Conservation (phyloP, 2,888 invertebrate species). For the Amphipoea lucens region DNA sequence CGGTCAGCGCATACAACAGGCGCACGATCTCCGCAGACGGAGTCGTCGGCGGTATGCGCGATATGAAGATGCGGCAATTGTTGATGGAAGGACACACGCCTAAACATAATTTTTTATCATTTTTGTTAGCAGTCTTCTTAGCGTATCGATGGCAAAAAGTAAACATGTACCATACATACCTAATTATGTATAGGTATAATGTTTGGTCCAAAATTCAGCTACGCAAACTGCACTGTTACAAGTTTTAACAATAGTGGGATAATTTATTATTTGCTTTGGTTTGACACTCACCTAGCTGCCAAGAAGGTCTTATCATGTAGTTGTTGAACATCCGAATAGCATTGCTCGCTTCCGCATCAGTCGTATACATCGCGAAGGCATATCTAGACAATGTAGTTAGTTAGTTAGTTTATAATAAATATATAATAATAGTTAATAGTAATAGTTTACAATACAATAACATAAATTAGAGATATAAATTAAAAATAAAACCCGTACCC, state of each 20-base stretch:
- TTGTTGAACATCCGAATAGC: conserved; percentile 92
- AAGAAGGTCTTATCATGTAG: conserved; percentile 92
- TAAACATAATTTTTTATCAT: conserved; percentile 54
- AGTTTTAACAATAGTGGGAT: background rate
- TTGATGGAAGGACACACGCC: conserved; percentile 94
- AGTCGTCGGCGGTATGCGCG: conserved; percentile 90
- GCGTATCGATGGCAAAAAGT: background rate
- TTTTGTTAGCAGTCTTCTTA: background rate
- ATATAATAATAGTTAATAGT: no score
- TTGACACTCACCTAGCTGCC: conserved; percentile 87
- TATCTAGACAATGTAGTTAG: conserved; percentile 84
- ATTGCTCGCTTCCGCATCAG: conserved; percentile 90
- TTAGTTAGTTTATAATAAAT: no score
- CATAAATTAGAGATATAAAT: background rate
- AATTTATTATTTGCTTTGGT: background rate
- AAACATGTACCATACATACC: no score
- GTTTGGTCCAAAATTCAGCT: background rate
- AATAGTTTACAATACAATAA: background rate
- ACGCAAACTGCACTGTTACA: background rate
- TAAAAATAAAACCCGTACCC: conserved; percentile 87
- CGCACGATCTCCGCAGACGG: conserved; percentile 91
- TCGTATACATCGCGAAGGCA: conserved; percentile 93
- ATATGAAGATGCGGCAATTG: conserved; percentile 94
- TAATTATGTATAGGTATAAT: background rate
- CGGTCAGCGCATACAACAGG: conserved; percentile 89